Conservation (phyloP, 2,797 vertebrate species). For the Prunella strophiata region DNA sequence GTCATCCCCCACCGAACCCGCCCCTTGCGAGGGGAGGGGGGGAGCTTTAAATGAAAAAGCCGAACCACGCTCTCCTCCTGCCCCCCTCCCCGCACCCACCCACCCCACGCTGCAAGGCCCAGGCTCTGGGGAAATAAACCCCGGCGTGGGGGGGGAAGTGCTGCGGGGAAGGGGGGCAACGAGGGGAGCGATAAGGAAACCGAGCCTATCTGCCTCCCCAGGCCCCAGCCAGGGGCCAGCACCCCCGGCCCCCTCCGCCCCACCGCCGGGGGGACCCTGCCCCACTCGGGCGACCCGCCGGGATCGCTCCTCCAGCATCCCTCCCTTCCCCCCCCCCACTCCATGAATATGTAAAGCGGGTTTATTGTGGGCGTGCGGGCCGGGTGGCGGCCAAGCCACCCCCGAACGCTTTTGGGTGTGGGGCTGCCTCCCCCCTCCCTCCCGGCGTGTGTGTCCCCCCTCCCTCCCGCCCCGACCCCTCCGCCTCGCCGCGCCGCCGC, state of each 20-base stretch:
- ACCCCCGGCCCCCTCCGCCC: background rate
- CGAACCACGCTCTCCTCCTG: background rate
- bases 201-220: background rate
- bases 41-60: background rate
- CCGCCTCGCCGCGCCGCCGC: background rate
- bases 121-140: slow-evolving; percentile 44
- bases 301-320: background rate
- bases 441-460: background rate
- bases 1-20: background rate
- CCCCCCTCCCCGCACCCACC: slow-evolving; percentile 1
- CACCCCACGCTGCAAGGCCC: slow-evolving; percentile 18
- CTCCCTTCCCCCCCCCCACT: background rate
- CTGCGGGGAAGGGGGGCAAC: background rate
- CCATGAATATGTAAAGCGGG: background rate
- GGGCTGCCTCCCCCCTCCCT: slow-evolving; percentile 21
- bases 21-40: background rate
- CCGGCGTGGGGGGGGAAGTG: background rate
- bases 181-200: background rate
- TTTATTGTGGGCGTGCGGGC: background rate
- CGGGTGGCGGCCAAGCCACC: background rate
- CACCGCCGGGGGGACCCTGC: background rate
- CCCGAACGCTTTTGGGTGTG: slow-evolving; percentile 42
- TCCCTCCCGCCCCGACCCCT: background rate
- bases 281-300: background rate
- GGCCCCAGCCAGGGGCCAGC: background rate